Conservation (phyloP, 2,888 invertebrate species). For the Caenorhabditis plicata region DNA sequence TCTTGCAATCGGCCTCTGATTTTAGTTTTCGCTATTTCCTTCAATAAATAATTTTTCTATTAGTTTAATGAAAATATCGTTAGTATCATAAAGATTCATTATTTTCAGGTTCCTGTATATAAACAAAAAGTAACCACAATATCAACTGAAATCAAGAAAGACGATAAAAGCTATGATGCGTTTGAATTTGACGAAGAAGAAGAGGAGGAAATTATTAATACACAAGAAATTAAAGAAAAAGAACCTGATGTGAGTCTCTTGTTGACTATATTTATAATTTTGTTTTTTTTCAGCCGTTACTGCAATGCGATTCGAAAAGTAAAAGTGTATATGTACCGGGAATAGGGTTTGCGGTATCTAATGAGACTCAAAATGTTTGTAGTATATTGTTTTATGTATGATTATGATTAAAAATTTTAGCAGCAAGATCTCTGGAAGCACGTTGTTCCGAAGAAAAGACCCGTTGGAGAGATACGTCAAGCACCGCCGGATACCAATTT, state of each 20-base stretch:
- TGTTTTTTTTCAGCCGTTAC: slow-evolving; percentile 1
- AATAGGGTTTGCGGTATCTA: slow-evolving; percentile 34
- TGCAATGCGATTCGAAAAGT: slow-evolving; percentile 8
- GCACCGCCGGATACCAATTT: slow-evolving; percentile 12
- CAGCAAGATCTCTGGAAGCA: slow-evolving; percentile 28
- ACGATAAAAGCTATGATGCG: slow-evolving; percentile 25
- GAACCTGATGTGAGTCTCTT: slow-evolving; percentile 1
- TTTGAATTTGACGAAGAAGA: slow-evolving; percentile 46
- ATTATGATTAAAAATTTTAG: neutral
- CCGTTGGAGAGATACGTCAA: slow-evolving; percentile 8
- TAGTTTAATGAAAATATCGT: no score
- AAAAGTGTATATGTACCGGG: slow-evolving; percentile 42
- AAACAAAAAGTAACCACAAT: slow-evolving; percentile 32
- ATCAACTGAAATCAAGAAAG: slow-evolving; percentile 4
- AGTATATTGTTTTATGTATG: neutral
- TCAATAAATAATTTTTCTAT: no score
- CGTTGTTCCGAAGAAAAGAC: slow-evolving; percentile 26
- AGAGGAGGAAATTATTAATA: slow-evolving; percentile 6
- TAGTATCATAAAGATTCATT: no score
- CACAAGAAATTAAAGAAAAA: neutral
- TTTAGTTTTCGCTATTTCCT: no score
- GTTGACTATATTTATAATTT: no score
- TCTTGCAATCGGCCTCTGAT: no score
- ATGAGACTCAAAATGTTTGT: slow-evolving; percentile 1
- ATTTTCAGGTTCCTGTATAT: slow-evolving; percentile 45